Evolutionary conservation across 2,113 vertebrate species (phyloP).

Genomic region (Sapayoa aenigma): DNA sequence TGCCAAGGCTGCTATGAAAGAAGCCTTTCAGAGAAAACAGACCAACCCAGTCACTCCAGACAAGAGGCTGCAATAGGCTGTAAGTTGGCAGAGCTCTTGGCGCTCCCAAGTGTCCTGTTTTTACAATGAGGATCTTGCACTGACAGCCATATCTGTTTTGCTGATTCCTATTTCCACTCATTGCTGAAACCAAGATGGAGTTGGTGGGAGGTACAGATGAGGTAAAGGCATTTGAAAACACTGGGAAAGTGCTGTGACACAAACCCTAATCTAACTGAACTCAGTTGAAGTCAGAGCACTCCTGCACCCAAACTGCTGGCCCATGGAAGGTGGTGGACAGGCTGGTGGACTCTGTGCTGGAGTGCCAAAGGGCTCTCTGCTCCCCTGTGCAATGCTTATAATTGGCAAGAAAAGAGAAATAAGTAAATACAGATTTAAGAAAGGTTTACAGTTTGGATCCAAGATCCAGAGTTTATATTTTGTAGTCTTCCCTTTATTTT

Average conservation of each 20-base stretch:
- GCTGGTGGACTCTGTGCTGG: accelerated
- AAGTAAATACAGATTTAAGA: not conserved
- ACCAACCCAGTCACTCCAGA: not conserved
- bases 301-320: not conserved
- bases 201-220: not conserved
- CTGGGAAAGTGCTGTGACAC: not conserved
- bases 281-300: not conserved
- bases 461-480: not conserved
- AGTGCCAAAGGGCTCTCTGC: not conserved
- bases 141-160: not conserved
- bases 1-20: slow-evolving; percentile 6
- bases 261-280: not conserved
- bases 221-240: not conserved
- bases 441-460: not conserved
- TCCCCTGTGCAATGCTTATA: not conserved
- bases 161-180: not conserved
- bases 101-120: not conserved
- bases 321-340: accelerated
- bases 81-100: not conserved
- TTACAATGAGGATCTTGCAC: not conserved
- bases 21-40: slow-evolving; percentile 1
- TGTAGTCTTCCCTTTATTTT: not conserved
- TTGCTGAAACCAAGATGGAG: not conserved
- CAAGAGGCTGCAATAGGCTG: not conserved
- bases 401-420: not conserved